Evolutionary conservation across 35 echinoderm and acorn worm genomes (phyloP), one percentile per base, ranked within the genome.

Genomic region (Ophiothrix spiculata): DNA sequence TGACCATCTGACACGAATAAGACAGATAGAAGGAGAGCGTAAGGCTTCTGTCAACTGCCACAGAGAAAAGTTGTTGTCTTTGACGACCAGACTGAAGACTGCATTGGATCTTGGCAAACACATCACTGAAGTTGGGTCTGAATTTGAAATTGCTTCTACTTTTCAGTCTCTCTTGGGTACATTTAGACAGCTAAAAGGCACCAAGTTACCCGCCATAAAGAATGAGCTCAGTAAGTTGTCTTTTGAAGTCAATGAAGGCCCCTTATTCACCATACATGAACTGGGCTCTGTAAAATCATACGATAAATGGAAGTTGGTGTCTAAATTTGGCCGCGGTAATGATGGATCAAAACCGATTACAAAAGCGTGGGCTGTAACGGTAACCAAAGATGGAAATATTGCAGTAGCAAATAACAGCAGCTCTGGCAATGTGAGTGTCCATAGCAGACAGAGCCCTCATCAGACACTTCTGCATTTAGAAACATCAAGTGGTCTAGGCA

Each of bases 61-160:
- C 1, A 69, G 29, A 69, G 60, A 69, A 28, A 69, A 69, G 23
- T 28, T 69, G 23, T 1, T 15, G 23, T 69, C 60, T 25, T 28
- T 69, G 29, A 69, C 10, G 3, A 12, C 60, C 17, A 69, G 60
- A 25, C 23, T 69, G 25, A 69, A 69, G 60, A 69, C 60, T 4
- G 60, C 60, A 12, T n/a, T 69, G 8, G 60, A 69, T 69, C 17
- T 69, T 15, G 60, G 60, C 17, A n/a, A 15, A 2, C 60, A 69
- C 3, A 28, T 69, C 60, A 69, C 6, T 15, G 60, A 10, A 25
- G 29, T 25, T 69, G 60, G 60, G 3, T 69, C 60, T 1, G 60
- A 69, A 69, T 69, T 69, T 69, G 60, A 69, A n/a, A 28, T 69
- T 4, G 60, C 60, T 69, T 69, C 60, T n/a, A 69, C 60, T 12